These are phyloP conservation scores for Ophiodon elongatus DNA, from an alignment of 2,113 vertebrate genomes.

Conservation along the genomic window DNA sequence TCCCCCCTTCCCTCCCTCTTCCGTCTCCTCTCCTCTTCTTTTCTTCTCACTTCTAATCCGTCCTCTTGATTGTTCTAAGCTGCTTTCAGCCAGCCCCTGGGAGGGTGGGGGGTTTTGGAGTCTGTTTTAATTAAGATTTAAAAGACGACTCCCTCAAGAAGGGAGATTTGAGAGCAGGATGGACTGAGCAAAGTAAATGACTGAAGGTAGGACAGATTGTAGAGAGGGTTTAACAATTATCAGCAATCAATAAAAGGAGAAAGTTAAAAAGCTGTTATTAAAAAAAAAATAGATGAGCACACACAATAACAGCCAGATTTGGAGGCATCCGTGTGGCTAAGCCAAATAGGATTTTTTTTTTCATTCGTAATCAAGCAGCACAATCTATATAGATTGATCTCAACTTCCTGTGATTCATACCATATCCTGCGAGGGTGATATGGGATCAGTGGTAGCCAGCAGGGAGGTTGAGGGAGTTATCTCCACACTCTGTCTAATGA, in stretches of 20 bases:
- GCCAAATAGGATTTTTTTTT: conserved; percentile 75
- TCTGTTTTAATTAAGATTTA: conserved; percentile 88
- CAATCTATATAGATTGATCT: conserved; percentile 84
- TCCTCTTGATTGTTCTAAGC: conserved; percentile 88
- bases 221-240: conserved; percentile 59
- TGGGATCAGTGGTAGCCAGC: conserved; percentile 79
- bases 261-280: conserved; percentile 67
- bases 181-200: conserved; percentile 73
- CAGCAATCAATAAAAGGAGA: conserved; percentile 43
- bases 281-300: background rate
- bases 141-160: conserved; percentile 82
- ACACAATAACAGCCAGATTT: conserved; percentile 50
- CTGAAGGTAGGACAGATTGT: conserved; percentile 75
- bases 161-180: conserved; percentile 78
- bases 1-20: conserved; percentile 20
- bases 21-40: conserved; percentile 70
- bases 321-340: conserved; percentile 67
- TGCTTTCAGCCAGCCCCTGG: conserved; percentile 83
- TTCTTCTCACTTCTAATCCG: conserved; percentile 84
- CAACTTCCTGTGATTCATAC: conserved; percentile 84
- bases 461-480: conserved; percentile 81
- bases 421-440: conserved; percentile 78
- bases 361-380: conserved; percentile 77
- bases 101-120: conserved; percentile 69
- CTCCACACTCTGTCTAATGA: conserved; percentile 79